Base-by-base conservation (phyloP, 2,888 invertebrate species). In the Octodonta nipae region DNA sequence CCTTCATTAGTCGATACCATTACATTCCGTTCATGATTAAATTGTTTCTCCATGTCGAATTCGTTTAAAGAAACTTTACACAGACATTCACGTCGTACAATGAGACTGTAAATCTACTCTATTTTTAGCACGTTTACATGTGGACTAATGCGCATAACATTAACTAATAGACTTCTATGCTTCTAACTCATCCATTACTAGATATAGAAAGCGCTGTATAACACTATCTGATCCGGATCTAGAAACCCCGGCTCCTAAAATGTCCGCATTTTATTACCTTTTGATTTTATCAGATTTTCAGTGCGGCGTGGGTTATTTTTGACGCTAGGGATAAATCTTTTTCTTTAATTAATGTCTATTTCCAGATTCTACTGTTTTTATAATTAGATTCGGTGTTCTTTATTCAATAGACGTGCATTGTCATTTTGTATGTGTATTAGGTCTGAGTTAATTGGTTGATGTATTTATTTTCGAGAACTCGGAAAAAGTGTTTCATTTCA, bases 281-380 rank as follows among this genome's bases (percentile, higher is more conserved):
- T 44, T 47, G 60, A 60, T 60, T 53, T 56, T 58, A 61, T 61
- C 61, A 49, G 51, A 43, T 44, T 47, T 46, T 50, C 54, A 51
- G 55, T 50, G 51, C 53, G 49, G 58, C 55, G 56, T 57, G 56
- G 58, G 58, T 53, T 61, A 60, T 56, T 60, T 59, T 56, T 55
- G 59, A 59, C 54, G 47, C 51, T 20, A 42, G 31, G 51, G 49
- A 59, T 60, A 60, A 60, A 60, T 60, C 60, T 60, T 54, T 49
- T 48, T 47, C 52, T 52, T 54, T 59, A 60, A 60, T 58, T 60
- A 60, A 60, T 58, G 56, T 45, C 45, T 49, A 46, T 49, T 46
- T 41, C 42, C 38, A 50, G 49, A 50, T 51, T 51, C 51, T 44
- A 49, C 47, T 38, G 51, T 45, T 49, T 52, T 50, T 51, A 49